Evolutionary conservation across 53 echinoderm and acorn worm species (phyloP).

Genomic region (Actinopyga echinites): DNA sequence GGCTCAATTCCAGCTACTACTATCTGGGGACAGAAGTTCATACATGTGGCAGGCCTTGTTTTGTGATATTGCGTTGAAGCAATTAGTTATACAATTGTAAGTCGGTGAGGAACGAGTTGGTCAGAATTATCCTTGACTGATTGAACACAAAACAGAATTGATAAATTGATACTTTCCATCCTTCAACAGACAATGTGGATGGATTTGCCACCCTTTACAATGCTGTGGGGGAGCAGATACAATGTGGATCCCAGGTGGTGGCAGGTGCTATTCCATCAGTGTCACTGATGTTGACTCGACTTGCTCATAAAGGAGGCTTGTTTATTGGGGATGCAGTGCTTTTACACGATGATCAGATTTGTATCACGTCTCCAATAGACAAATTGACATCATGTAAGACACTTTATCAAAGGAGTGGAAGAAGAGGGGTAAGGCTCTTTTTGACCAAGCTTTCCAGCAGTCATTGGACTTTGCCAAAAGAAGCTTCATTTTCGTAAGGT

Average conservation of each 20-base stretch:
- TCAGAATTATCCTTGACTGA: neutral
- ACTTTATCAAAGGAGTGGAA: neutral
- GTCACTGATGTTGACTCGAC: neutral
- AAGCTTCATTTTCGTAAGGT: too few species aligned
- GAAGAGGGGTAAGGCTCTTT: neutral
- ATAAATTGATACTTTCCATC: neutral
- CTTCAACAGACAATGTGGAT: neutral
- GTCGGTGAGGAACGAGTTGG: too few species aligned
- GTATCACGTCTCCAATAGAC: neutral
- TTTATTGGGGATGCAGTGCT: neutral
- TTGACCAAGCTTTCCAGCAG: neutral
- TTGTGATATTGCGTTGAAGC: too few species aligned
- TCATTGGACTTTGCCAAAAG: too few species aligned
- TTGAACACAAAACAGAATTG: neutral
- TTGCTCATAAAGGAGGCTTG: neutral
- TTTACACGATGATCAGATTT: neutral
- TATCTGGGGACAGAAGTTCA: too few species aligned
- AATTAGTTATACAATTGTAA: too few species aligned
- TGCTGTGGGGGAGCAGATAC: neutral
- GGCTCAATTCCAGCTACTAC: too few species aligned
- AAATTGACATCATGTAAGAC: neutral
- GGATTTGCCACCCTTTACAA: conserved; percentile 10
- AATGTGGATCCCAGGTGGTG: neutral
- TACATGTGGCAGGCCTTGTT: too few species aligned
- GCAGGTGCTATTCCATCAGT: neutral